Percentiles rank a stretch among this genome's conserved stretches.
phyloP scores from a whole-genome alignment of 2,113 vertebrate species.

The Pelusios castaneus region DNA sequence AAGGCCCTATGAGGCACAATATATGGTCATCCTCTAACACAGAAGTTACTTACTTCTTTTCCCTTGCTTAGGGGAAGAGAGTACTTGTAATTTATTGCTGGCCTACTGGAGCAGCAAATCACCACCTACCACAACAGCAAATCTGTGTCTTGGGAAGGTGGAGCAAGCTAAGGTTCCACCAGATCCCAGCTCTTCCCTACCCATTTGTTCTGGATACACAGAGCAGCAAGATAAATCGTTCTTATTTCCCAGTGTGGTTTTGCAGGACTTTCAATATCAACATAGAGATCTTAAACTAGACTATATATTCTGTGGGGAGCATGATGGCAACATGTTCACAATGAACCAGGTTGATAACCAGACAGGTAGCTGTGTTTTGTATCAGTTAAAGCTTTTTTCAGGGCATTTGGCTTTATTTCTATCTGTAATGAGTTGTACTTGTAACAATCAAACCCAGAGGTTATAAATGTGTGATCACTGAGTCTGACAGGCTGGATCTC shows the following conservation, averaged over 20 bases:
- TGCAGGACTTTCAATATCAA: not conserved
- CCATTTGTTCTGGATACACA: not conserved
- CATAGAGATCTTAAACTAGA: not conserved
- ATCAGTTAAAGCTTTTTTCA: not conserved
- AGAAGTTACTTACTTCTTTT: not conserved
- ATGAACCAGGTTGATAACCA: not conserved
- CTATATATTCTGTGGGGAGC: not conserved
- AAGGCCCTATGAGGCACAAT: not conserved
- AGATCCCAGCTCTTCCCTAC: not conserved
- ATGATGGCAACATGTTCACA: not conserved
- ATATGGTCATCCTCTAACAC: not conserved
- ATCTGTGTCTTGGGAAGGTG: not conserved
- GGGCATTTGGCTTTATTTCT: not conserved
- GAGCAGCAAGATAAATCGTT: not conserved
- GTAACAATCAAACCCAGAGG: not conserved
- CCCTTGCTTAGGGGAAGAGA: not conserved
- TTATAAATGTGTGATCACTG: not conserved
- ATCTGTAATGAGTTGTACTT: not conserved
- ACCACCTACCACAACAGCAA: not conserved
- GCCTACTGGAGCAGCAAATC: not conserved
- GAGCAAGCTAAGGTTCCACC: not conserved
- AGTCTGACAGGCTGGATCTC: not conserved
- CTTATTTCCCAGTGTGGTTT: not conserved
- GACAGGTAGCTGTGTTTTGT: not conserved
- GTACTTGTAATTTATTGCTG: not conserved